Percentiles rank a stretch among this genome's conserved stretches.
phyloP scores from a whole-genome alignment of 2,797 vertebrate genomes.

The Girardinus metallicus region DNA sequence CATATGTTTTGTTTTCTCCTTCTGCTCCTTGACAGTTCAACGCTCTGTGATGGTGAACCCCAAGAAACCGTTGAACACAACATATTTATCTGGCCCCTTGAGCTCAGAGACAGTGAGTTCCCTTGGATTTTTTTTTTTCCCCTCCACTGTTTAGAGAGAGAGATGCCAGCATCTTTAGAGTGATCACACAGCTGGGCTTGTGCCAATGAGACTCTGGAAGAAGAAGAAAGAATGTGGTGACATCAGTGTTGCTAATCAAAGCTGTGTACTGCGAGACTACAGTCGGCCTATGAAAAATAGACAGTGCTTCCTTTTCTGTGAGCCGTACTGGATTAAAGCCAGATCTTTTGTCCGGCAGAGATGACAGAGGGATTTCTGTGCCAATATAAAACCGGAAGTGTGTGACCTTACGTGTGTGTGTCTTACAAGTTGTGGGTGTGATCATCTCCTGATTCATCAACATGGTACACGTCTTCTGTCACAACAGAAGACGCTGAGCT shows the following conservation, averaged over 20 bases:
- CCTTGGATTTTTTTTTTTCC: conserved; percentile 13
- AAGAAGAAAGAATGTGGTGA: conserved; percentile 27
- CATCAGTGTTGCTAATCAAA: conserved; percentile 32
- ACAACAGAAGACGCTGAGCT: conserved; percentile 60
- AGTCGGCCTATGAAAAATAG: conserved; percentile 29
- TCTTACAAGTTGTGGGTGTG: conserved; percentile 40
- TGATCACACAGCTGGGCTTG: conserved; percentile 35
- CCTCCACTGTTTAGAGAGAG: conserved; percentile 40
- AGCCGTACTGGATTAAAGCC: conserved; percentile 19
- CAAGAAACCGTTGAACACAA: conserved; percentile 53
- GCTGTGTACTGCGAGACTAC: conserved; percentile 27
- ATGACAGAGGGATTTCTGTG: conserved; percentile 4
- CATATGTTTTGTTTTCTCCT: conserved; percentile 21
- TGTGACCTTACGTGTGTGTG: conserved; percentile 14
- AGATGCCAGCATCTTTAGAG: conserved; percentile 38
- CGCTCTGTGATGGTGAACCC: conserved; percentile 40
- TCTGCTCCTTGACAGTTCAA: conserved; percentile 24
- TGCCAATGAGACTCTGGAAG: conserved; percentile 41
- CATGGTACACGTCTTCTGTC: conserved; percentile 51
- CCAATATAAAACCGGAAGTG: conserved; percentile 8
- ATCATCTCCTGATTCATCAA: conserved; percentile 55
- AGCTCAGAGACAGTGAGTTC: conserved; percentile 52
- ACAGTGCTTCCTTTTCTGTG: neutral
- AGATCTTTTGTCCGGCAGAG: neutral
- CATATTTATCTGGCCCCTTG: conserved; percentile 46